Conservation (phyloP, 2,113 vertebrate species). For the Tragelaphus buxtoni region DNA sequence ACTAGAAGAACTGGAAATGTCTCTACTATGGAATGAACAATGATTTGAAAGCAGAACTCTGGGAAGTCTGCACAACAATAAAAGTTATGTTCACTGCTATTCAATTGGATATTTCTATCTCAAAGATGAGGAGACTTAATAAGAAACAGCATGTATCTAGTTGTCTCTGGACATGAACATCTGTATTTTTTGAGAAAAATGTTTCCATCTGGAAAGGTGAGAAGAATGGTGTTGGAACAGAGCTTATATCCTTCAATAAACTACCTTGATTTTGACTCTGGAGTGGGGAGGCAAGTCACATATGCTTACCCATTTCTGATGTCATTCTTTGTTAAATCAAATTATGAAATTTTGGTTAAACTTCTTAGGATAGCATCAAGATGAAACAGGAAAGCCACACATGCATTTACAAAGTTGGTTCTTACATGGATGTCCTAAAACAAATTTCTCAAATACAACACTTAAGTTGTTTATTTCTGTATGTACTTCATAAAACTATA, state of each 20-base stretch:
- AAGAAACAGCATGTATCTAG: not conserved
- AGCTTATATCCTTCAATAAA: not conserved
- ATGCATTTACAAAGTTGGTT: slow-evolving; percentile 6
- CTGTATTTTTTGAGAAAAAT: slow-evolving; percentile 20
- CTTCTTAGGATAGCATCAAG: not conserved
- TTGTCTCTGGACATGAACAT: not conserved
- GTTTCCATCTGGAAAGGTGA: not conserved
- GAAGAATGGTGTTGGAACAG: not conserved
- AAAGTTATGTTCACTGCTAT: not conserved
- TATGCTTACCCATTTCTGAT: not conserved
- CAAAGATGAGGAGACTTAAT: not conserved
- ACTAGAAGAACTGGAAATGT: not conserved
- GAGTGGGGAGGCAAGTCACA: not conserved
- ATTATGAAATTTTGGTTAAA: slow-evolving; percentile 22
- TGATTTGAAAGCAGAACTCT: slow-evolving; percentile 27
- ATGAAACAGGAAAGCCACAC: slow-evolving; percentile 30
- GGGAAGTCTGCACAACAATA: not conserved
- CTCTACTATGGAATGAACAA: not conserved
- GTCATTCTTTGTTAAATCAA: slow-evolving; percentile 8
- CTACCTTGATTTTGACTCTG: not conserved
- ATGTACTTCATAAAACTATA: not conserved
- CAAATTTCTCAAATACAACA: slow-evolving; percentile 36
- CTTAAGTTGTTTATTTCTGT: slow-evolving; percentile 30
- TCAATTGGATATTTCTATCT: not conserved
- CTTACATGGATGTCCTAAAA: slow-evolving; percentile 23